These are phyloP conservation scores for Neodontobutis hainanensis DNA, from an alignment of 2,113 vertebrate genomes.

Conservation along the genomic window DNA sequence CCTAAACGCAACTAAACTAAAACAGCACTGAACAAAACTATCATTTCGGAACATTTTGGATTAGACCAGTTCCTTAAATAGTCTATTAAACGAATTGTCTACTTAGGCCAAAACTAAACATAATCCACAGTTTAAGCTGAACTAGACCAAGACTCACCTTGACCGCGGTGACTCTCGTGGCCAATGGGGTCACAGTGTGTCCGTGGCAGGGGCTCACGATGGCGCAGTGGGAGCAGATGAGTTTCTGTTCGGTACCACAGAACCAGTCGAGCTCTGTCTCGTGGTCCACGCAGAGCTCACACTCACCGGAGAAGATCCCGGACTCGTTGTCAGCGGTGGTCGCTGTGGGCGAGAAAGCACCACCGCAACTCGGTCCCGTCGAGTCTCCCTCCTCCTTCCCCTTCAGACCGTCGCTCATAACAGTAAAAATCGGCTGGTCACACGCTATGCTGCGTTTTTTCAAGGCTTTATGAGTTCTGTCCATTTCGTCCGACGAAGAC, in stretches of 20 bases:
- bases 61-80: too few species aligned
- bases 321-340: conserved; percentile 57
- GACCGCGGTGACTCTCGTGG: conserved; percentile 77
- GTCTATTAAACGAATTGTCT: too few species aligned
- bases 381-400: conserved; percentile 2
- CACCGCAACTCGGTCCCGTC: background rate
- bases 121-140: too few species aligned
- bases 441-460: conserved; percentile 15
- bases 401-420: conserved; percentile 20
- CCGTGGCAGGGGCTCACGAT: conserved; percentile 76
- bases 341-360: background rate
- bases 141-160: conserved; percentile 77
- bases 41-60: too few species aligned
- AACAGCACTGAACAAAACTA: too few species aligned
- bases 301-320: conserved; percentile 53
- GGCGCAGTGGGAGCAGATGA: conserved; percentile 80
- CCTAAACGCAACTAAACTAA: too few species aligned
- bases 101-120: too few species aligned
- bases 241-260: conserved; percentile 80
- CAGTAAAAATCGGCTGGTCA: conserved; percentile 57
- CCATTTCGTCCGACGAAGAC: conserved; percentile 37
- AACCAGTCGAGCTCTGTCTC: conserved; percentile 77
- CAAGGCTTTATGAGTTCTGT: conserved; percentile 1
- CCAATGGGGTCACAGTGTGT: conserved; percentile 78
- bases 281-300: conserved; percentile 76